Evolutionary conservation across 2,888 invertebrate species (phyloP), one percentile per base, ranked within the genome.

Genomic region (Rotaria socialis): DNA sequence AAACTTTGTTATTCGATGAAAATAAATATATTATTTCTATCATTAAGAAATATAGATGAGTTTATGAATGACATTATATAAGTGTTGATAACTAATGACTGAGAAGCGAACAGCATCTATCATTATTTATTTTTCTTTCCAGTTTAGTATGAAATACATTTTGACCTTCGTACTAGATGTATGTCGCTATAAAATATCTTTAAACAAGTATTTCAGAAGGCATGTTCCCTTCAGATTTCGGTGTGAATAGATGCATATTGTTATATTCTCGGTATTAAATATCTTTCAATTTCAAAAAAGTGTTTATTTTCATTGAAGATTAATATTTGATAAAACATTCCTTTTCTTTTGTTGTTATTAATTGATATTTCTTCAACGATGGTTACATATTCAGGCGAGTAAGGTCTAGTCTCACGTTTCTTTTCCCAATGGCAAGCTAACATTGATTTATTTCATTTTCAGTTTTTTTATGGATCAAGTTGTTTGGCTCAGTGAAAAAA

Each of bases 401-500:
- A 67, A 67, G 67, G 35, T 27, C 5, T 22, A 22, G 35, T 7
- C 5, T 55, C 22, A 22, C 16, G 16, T 52, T 52, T 6, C 14
- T 52, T 14, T 11, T 14, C 14, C 5, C 1, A 55, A 55, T 7
- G 7, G 22, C 22, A 22, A 19, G 22, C 19, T 55, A 5, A 55
- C 22, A 55, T 6, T 55, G 22, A 55, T 55, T 55, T 55, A 2
- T 22, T 55, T 55, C 22, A 55, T 43, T 47, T 80, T 80, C 47
- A 80, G 80, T 80, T 80, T 47, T 80, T n/a, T 24, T 4, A 80
- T 80, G 80, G 47, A 47, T n/a, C 35, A 67, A 67, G 10, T 43
- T 47, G 10, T 11, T 80, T 80, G 80, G 80, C 47, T 80, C 47
- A n/a, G n/a, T 24, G 80, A 80, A 43, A 80, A 80, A 11, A 80